Conservation (phyloP, 2,888 invertebrate genomes). For the Pterostichus niger region DNA sequence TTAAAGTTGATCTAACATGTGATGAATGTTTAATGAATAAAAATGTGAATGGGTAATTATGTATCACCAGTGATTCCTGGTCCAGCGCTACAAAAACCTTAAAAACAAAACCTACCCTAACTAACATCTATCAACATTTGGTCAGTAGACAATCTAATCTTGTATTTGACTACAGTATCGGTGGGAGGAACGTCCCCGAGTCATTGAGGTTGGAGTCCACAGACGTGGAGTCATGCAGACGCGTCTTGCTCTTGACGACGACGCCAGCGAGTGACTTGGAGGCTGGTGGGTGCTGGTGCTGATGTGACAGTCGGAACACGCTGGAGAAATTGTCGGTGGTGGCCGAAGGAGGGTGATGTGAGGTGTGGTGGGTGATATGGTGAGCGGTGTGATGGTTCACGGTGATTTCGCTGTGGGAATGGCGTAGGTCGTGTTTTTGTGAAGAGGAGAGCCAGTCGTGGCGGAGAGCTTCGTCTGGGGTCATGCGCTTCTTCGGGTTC, state of each 20-base stretch:
- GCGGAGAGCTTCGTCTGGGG: slow-evolving; percentile 92
- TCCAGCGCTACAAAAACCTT: too few relatives aligned
- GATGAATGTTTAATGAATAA: too few relatives aligned
- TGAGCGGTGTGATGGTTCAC: slow-evolving; percentile 71
- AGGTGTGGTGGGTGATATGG: slow-evolving; percentile 52
- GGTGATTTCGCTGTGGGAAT: slow-evolving; percentile 79
- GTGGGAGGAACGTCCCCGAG: slow-evolving; percentile 82
- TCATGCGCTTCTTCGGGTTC: slow-evolving; percentile 95
- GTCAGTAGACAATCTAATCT: neutral
- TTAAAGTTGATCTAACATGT: too few relatives aligned
- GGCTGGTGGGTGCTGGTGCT: slow-evolving; percentile 6
- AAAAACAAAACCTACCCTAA: slow-evolving; percentile 6
- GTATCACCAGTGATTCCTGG: too few relatives aligned
- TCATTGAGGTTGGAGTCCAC: slow-evolving; percentile 80
- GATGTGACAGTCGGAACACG: slow-evolving; percentile 49
- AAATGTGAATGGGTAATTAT: too few relatives aligned
- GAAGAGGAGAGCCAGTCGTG: slow-evolving; percentile 85
- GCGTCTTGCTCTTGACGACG: slow-evolving; percentile 70
- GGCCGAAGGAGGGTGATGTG: neutral
- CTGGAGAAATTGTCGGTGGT: slow-evolving; percentile 4
- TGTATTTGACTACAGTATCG: slow-evolving; percentile 78
- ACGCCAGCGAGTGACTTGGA: slow-evolving; percentile 67
- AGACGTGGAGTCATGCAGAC: slow-evolving; percentile 76
- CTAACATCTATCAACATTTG: neutral
- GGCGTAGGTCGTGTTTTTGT: slow-evolving; percentile 75